Percentiles rank a stretch among this genome's conserved stretches.
These are phyloP conservation scores for Rhyacophila evoluta DNA, from an alignment of 2,888 invertebrate genomes.

Conservation along the genomic window DNA sequence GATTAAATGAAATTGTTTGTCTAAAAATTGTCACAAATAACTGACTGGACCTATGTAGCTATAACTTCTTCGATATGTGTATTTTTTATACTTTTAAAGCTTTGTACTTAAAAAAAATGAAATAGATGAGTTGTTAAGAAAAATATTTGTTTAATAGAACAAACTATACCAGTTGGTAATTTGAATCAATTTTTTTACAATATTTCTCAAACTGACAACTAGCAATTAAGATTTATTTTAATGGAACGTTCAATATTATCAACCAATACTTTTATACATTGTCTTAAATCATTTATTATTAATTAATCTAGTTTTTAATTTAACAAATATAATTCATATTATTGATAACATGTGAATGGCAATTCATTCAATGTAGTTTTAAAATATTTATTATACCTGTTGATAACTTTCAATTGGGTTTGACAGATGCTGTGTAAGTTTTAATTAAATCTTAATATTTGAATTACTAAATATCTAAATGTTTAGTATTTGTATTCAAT, in stretches of 20 bases:
- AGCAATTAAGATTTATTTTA: background rate
- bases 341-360: background rate
- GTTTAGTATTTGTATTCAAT: too few species aligned
- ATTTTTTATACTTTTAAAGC: background rate
- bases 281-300: background rate
- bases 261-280: constrained; percentile 17
- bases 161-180: background rate
- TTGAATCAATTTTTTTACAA: constrained; percentile 4
- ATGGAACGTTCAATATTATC: background rate
- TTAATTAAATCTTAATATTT: background rate
- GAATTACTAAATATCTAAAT: too few species aligned
- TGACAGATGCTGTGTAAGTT: constrained; percentile 58
- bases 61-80: background rate
- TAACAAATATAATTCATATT: background rate
- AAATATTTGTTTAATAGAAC: background rate
- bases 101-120: too few species aligned
- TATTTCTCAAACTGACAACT: constrained; percentile 1
- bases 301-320: background rate
- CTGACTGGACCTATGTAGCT: background rate
- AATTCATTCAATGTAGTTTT: constrained; percentile 26
- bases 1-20: background rate
- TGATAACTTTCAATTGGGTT: constrained; percentile 70
- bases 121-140: too few species aligned
- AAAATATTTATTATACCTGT: constrained; percentile 52
- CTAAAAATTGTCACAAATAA: constrained; percentile 10